Evolutionary conservation across 2,113 vertebrate species (phyloP).

Genomic region (Morone chrysops): DNA sequence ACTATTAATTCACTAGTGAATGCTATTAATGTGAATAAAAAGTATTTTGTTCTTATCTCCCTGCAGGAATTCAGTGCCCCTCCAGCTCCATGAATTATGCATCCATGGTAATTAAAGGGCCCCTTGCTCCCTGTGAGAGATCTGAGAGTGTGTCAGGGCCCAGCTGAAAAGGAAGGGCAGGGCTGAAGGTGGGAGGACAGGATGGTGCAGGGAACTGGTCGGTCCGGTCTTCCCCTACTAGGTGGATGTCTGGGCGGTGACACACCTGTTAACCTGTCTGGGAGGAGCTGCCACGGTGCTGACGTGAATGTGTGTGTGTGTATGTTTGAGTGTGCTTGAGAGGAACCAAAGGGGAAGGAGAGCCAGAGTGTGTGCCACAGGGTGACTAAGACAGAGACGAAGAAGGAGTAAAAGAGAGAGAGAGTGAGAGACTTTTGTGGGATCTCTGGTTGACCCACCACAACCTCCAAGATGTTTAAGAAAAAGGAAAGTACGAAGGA

Average conservation of each 20-base stretch:
- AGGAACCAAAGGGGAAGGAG: constrained; percentile 50
- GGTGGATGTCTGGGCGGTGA: constrained; percentile 75
- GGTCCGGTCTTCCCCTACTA: constrained; percentile 69
- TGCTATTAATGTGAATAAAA: not conserved
- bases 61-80: not conserved
- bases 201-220: constrained; percentile 77
- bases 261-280: constrained; percentile 77
- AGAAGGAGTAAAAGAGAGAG: constrained; percentile 53
- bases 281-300: constrained; percentile 74
- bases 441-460: constrained; percentile 33
- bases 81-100: not conserved
- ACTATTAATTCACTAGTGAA: not conserved
- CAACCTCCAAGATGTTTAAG: constrained; percentile 75
- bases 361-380: constrained; percentile 40
- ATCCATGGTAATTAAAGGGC: not conserved
- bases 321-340: constrained; percentile 42
- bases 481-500: constrained; percentile 66
- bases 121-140: constrained; percentile 9
- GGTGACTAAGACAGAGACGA: constrained; percentile 38
- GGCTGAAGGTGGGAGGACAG: not conserved
- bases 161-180: constrained; percentile 43
- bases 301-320: constrained; percentile 46
- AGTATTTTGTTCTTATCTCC: not conserved
- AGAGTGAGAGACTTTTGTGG: constrained; percentile 43
- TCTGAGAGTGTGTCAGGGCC: constrained; percentile 23